Evolutionary conservation across 1,140 invertebrate species (phyloP).

Genomic region (Littorina saxatilis): DNA sequence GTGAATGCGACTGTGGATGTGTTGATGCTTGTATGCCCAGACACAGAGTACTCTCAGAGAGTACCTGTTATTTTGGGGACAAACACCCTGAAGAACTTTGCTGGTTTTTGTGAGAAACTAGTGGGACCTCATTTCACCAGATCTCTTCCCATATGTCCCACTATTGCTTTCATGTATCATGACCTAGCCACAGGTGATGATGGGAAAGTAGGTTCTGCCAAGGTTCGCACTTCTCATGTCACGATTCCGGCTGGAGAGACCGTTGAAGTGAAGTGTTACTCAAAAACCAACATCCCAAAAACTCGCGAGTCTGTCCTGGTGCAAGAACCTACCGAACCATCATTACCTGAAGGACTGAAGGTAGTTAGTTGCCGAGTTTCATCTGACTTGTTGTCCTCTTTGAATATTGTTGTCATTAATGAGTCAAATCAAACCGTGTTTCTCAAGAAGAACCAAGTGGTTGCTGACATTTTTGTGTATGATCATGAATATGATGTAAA

Average conservation of each 20-base stretch:
- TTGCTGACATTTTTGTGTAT: background rate
- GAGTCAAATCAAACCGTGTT: background rate
- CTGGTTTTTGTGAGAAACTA: background rate
- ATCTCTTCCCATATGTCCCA: background rate
- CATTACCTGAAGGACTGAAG: background rate
- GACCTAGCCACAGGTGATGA: background rate
- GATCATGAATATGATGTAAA: constrained; percentile 14
- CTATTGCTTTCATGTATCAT: background rate
- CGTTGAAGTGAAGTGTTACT: background rate
- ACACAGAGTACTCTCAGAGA: background rate
- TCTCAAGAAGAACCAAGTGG: background rate
- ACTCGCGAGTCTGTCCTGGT: background rate
- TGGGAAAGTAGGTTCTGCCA: constrained; percentile 2
- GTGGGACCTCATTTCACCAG: background rate
- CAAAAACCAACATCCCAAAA: background rate
- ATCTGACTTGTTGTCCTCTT: background rate
- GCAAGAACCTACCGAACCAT: background rate
- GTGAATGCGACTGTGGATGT: background rate
- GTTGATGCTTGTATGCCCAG: constrained; percentile 4
- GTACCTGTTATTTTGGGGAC: background rate
- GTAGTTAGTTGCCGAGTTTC: background rate
- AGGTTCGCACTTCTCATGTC: background rate
- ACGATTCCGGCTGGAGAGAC: background rate
- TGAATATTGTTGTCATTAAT: constrained; percentile 3
- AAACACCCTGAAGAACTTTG: background rate